phyloP scores from a whole-genome alignment of 92 coral and sea anemone species.

The Muricea muricata region DNA sequence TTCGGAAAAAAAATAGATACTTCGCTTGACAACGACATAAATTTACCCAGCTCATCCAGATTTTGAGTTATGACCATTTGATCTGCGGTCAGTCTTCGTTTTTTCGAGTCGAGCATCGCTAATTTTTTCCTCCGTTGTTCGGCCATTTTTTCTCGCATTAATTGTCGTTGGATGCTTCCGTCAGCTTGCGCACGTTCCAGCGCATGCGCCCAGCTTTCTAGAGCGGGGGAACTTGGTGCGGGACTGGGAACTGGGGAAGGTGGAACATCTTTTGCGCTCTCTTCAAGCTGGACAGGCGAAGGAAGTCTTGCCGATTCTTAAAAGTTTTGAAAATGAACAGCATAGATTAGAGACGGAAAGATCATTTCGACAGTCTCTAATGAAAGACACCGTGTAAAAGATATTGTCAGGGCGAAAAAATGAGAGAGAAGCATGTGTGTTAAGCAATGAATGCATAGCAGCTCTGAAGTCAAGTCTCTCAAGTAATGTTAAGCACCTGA shows the following conservation, averaged over 20 bases:
- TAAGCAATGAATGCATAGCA: too few species aligned
- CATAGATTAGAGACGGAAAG: too few species aligned
- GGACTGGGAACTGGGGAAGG: background rate
- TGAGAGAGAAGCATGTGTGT: too few species aligned
- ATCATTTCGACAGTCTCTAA: too few species aligned
- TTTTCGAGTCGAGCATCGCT: conserved; percentile 17
- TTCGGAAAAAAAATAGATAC: too few species aligned
- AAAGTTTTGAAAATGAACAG: background rate
- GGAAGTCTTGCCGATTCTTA: background rate
- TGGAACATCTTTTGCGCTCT: background rate
- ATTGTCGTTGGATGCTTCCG: conserved; percentile 81
- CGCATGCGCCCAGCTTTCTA: conserved; percentile 47
- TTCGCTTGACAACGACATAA: too few species aligned
- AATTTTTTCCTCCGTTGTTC: conserved; percentile 85
- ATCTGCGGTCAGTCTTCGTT: background rate
- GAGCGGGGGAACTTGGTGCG: conserved; percentile 1
- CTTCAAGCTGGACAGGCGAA: background rate
- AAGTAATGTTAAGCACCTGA: too few species aligned
- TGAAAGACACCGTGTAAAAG: too few species aligned
- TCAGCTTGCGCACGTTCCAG: conserved; percentile 83
- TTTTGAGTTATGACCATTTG: background rate
- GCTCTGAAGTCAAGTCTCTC: too few species aligned
- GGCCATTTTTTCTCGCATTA: conserved; percentile 85
- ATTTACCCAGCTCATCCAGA: conserved; percentile 12
- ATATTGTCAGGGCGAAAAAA: too few species aligned